Percentiles rank a stretch among this genome's conserved stretches.
Conservation (phyloP, 2,888 invertebrate species). For the Pogonocherus hispidulus region DNA sequence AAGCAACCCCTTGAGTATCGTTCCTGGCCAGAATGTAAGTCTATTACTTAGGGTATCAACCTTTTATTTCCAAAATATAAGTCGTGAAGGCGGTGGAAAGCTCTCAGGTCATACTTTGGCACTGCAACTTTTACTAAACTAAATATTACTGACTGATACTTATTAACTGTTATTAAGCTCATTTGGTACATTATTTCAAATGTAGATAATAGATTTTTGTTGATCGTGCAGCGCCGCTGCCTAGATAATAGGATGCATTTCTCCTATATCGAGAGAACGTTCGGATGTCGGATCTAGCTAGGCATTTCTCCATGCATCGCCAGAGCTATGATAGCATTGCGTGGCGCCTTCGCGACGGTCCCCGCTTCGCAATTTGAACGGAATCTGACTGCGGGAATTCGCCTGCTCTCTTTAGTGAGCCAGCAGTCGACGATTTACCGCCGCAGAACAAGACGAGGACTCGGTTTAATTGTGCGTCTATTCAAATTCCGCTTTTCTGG, state of each 20-base stretch:
- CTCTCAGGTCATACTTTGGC: too few relatives aligned
- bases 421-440: constrained; percentile 8
- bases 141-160: too few relatives aligned
- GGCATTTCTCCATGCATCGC: neutral
- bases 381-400: constrained; percentile 38
- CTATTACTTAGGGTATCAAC: too few relatives aligned
- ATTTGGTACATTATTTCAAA: too few relatives aligned
- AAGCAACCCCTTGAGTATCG: too few relatives aligned
- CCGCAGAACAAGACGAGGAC: neutral
- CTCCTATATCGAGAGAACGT: neutral
- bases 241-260: neutral
- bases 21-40: too few relatives aligned
- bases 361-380: constrained; percentile 37
- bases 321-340: constrained; percentile 21
- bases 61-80: too few relatives aligned
- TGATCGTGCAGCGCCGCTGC: too few relatives aligned
- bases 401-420: constrained; percentile 2
- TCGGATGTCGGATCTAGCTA: neutral
- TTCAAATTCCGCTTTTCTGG: constrained; percentile 23
- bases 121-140: too few relatives aligned
- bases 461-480: constrained; percentile 18
- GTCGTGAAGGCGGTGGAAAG: too few relatives aligned
- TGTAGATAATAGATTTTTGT: too few relatives aligned
- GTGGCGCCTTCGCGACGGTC: constrained; percentile 24
- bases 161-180: too few relatives aligned